Conservation (phyloP, 2,113 vertebrate genomes). For the Galemys pyrenaicus region DNA sequence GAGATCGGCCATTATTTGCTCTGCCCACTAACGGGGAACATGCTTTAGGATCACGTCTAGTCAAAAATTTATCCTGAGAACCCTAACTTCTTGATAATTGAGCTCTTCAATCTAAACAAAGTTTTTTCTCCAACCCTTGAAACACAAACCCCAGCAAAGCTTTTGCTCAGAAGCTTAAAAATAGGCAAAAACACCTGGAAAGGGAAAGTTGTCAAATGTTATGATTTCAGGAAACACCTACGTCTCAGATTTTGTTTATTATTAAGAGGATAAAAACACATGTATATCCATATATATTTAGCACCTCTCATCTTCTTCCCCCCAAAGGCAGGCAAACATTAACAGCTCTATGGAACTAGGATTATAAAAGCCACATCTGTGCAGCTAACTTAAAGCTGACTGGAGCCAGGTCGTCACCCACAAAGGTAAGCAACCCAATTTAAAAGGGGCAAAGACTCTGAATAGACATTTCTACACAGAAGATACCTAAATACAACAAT, state of each 20-base stretch:
- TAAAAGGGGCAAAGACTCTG: background rate
- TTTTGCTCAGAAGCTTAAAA: background rate
- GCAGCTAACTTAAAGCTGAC: background rate
- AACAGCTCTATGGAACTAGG: background rate
- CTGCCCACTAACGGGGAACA: rapidly evolving
- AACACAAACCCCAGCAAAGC: background rate
- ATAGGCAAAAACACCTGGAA: background rate
- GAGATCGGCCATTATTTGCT: rapidly evolving
- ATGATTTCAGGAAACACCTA: background rate
- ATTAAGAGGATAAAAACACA: background rate
- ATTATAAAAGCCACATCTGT: background rate
- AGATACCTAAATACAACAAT: background rate
- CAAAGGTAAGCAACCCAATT: background rate
- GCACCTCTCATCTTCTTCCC: background rate
- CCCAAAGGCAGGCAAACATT: background rate
- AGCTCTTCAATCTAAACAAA: background rate
- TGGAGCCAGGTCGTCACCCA: background rate
- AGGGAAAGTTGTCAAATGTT: background rate
- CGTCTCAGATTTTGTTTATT: background rate
- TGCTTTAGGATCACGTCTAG: background rate
- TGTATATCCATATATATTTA: background rate
- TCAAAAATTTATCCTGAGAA: background rate
- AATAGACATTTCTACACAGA: background rate
- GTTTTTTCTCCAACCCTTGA: background rate
- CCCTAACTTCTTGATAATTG: background rate